phyloP scores from a whole-genome alignment of 2,113 vertebrate species.

The Synchiropus splendidus region DNA sequence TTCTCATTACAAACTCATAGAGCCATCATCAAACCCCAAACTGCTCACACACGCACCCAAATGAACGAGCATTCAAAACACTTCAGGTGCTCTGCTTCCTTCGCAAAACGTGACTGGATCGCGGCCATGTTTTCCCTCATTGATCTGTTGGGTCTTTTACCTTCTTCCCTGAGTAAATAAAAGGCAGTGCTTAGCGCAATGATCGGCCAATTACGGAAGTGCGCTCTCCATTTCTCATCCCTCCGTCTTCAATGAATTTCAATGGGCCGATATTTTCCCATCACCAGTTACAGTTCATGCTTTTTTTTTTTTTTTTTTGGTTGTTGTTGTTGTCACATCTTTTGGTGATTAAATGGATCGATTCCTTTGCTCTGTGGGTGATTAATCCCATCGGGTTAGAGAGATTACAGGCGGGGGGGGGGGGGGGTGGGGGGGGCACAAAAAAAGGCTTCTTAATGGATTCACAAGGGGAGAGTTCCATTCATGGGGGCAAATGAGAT shows the following conservation, averaged over 20 bases:
- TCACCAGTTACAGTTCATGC: slow-evolving; percentile 23
- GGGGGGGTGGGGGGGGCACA: slow-evolving; percentile 6
- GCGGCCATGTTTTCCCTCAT: background rate
- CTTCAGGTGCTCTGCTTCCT: background rate
- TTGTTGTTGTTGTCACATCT: slow-evolving; percentile 49
- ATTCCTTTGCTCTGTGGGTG: slow-evolving; percentile 55
- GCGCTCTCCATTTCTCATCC: background rate
- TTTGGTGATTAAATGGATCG: slow-evolving; percentile 60
- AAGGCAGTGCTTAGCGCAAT: slow-evolving; percentile 30
- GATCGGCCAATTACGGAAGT: slow-evolving; percentile 36
- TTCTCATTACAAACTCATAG: slow-evolving; percentile 55
- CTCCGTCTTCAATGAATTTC: slow-evolving; percentile 35
- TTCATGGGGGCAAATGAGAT: slow-evolving; percentile 56
- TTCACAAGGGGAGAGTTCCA: slow-evolving; percentile 50
- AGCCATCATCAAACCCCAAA: slow-evolving; percentile 57
- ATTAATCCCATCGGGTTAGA: slow-evolving; percentile 59
- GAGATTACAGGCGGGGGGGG: slow-evolving; percentile 48
- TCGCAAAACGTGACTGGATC: slow-evolving; percentile 9
- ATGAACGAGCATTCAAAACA: slow-evolving; percentile 4
- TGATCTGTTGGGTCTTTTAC: slow-evolving; percentile 5
- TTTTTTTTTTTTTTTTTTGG: too few relatives aligned
- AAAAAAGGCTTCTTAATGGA: slow-evolving; percentile 44
- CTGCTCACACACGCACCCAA: too few relatives aligned
- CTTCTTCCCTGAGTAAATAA: too few relatives aligned
- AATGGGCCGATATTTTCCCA: slow-evolving; percentile 55